These are phyloP conservation scores for Drosophila basisetae DNA, from an alignment of 2,888 invertebrate genomes.

Conservation along the genomic window DNA sequence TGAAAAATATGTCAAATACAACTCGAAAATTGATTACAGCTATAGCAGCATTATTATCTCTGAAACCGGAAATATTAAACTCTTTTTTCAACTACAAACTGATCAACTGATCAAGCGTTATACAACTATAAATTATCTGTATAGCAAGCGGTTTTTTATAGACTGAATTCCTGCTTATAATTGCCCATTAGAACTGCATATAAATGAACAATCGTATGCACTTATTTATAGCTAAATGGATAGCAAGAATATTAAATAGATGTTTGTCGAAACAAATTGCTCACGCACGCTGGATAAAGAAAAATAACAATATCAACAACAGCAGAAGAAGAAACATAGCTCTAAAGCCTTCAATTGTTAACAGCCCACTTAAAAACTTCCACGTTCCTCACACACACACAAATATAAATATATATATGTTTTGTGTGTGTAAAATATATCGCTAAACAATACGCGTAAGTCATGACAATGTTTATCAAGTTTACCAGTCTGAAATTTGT, in stretches of 20 bases:
- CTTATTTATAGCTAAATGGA: conserved; percentile 2
- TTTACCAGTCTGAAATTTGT: conserved; percentile 29
- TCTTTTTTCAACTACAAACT: background rate
- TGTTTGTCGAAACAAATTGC: conserved; percentile 17
- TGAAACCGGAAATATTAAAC: background rate
- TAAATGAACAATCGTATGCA: background rate
- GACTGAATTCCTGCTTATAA: conserved; percentile 3
- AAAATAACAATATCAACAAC: conserved; percentile 1
- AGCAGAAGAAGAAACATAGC: background rate
- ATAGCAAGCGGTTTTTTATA: background rate
- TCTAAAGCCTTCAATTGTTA: background rate
- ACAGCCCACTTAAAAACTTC: conserved; percentile 14
- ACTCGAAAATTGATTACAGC: background rate
- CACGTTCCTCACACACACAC: conserved; percentile 17
- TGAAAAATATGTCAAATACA: background rate
- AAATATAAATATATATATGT: background rate
- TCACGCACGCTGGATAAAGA: conserved; percentile 16
- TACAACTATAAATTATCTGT: background rate
- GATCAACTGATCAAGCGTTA: too few species aligned
- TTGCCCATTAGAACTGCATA: conserved; percentile 14
- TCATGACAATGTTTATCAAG: conserved; percentile 31
- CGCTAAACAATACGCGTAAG: conserved; percentile 17
- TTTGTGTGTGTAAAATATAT: background rate
- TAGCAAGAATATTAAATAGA: conserved; percentile 10
- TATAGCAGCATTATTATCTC: background rate